Conservation (phyloP, 2,797 vertebrate species). For the Spea hammondii region DNA sequence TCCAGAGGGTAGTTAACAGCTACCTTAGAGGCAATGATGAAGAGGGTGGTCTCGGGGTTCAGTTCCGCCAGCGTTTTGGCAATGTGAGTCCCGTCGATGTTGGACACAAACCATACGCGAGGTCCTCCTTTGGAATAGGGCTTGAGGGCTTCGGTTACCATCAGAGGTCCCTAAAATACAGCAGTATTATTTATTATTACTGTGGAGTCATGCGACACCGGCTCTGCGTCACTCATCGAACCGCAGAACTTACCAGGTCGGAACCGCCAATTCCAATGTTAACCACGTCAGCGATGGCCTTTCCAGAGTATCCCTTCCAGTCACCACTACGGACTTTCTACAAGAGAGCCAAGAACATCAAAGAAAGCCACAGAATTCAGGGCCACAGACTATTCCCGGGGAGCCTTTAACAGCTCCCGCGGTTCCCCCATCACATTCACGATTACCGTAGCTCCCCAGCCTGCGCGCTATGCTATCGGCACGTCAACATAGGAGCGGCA, state of each 20-base stretch:
- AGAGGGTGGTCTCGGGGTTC: conserved; percentile 85
- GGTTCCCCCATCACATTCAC: too few relatives aligned
- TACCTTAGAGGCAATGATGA: conserved; percentile 97
- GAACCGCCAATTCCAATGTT: conserved; percentile 96
- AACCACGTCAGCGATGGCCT: conserved; percentile 91
- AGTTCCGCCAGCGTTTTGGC: conserved; percentile 88
- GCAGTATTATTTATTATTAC: background rate
- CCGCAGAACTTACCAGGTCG: conserved; percentile 76
- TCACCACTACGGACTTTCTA: conserved; percentile 89
- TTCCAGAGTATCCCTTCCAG: conserved; percentile 93
- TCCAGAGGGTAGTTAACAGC: background rate
- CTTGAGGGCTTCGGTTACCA: conserved; percentile 96
- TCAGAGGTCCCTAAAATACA: conserved; percentile 83
- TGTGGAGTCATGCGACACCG: background rate
- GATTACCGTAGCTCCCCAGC: too few relatives aligned
- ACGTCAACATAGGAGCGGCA: too few relatives aligned
- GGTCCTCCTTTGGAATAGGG: conserved; percentile 87
- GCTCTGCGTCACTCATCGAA: background rate
- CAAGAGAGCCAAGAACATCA: background rate
- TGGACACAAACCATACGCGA: conserved; percentile 93
- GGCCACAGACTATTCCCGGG: background rate
- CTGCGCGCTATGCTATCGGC: too few relatives aligned
- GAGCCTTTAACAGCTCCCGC: rapidly evolving
- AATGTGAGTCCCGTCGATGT: conserved; percentile 95
- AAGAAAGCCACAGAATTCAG: background rate